phyloP scores from a whole-genome alignment of 2,888 invertebrate genomes.

The Meteorus cinctellus region DNA sequence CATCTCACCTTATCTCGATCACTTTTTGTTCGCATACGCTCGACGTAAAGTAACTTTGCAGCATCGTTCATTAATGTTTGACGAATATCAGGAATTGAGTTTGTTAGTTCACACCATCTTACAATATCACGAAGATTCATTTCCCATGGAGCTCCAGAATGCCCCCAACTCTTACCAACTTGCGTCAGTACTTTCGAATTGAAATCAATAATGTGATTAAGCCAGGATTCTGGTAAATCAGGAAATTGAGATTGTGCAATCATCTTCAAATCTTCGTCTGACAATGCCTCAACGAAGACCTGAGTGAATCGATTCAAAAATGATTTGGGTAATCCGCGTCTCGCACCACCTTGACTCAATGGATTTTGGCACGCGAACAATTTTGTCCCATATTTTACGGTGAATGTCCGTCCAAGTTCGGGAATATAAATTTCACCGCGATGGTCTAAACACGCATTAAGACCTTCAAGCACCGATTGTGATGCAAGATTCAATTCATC shows the following conservation, averaged over 20 bases:
- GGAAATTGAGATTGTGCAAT: slow-evolving; percentile 83
- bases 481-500: slow-evolving; percentile 99
- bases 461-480: slow-evolving; percentile 97
- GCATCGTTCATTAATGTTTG: slow-evolving; percentile 74
- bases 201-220: slow-evolving; percentile 85
- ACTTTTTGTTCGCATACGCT: slow-evolving; percentile 86
- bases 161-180: slow-evolving; percentile 82
- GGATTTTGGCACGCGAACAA: slow-evolving; percentile 99
- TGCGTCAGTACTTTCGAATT: slow-evolving; percentile 81
- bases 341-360: slow-evolving; percentile 93
- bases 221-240: slow-evolving; percentile 66
- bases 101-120: slow-evolving; percentile 90
- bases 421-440: slow-evolving; percentile 96
- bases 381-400: slow-evolving; percentile 84
- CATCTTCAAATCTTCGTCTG: slow-evolving; percentile 67
- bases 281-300: slow-evolving; percentile 78
- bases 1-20: slow-evolving; percentile 83
- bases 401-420: slow-evolving; percentile 89
- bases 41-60: slow-evolving; percentile 87
- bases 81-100: slow-evolving; percentile 54
- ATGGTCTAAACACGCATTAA: slow-evolving; percentile 99
- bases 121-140: slow-evolving; percentile 96
- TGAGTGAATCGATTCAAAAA: slow-evolving; percentile 92
- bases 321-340: slow-evolving; percentile 96
- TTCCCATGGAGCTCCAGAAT: slow-evolving; percentile 94